These are phyloP conservation scores for Antitype chi DNA, from an alignment of 2,888 invertebrate genomes.

Conservation along the genomic window DNA sequence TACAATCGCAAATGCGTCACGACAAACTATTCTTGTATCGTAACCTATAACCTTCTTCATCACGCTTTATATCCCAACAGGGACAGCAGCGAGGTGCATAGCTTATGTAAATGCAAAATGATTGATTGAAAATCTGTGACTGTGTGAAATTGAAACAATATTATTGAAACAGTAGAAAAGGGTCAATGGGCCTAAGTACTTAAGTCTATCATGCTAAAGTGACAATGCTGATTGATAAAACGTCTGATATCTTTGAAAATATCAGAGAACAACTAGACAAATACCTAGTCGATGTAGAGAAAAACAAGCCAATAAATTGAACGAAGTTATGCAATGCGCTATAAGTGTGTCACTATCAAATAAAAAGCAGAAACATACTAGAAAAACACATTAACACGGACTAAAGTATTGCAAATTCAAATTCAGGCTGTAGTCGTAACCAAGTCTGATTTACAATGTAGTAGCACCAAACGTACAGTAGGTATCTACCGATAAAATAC, in stretches of 20 bases:
- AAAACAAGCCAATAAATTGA: not conserved
- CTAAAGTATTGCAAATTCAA: slow-evolving; percentile 34
- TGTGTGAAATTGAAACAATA: not conserved
- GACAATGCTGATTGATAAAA: slow-evolving; percentile 4
- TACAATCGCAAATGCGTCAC: slow-evolving; percentile 28
- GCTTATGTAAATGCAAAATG: not conserved
- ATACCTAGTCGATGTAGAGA: not conserved
- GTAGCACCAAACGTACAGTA: slow-evolving; percentile 22
- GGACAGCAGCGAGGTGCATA: not conserved
- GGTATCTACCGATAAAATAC: slow-evolving; percentile 22
- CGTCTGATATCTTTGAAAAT: slow-evolving; percentile 1
- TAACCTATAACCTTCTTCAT: not conserved
- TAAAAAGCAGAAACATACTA: slow-evolving; percentile 16
- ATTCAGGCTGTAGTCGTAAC: slow-evolving; percentile 39
- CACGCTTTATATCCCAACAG: not conserved
- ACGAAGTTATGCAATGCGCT: not conserved
- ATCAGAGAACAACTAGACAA: slow-evolving; percentile 7
- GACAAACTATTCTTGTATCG: not conserved
- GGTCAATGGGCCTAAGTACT: not conserved
- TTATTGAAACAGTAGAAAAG: not conserved
- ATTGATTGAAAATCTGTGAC: not conserved
- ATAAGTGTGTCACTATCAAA: slow-evolving; percentile 3
- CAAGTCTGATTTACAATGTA: slow-evolving; percentile 48
- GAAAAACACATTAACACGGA: slow-evolving; percentile 15
- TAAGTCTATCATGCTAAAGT: not conserved